Evolutionary conservation across 2,888 invertebrate species (phyloP).

Genomic region (Platerodrilus igneus): DNA sequence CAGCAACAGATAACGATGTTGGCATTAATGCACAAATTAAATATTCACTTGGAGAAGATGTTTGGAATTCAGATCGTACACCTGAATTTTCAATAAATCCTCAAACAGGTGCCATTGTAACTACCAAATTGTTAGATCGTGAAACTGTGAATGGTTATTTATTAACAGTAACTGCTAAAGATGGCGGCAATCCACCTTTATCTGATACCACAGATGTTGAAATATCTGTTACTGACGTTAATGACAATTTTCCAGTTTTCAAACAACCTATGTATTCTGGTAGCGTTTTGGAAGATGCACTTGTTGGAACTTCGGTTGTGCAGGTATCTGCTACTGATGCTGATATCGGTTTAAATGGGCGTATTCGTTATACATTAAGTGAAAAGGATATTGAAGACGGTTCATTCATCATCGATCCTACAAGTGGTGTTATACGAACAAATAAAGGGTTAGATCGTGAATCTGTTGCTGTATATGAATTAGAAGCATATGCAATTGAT

Average conservation of each 20-base stretch:
- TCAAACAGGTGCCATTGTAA: slow-evolving; percentile 89
- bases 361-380: slow-evolving; percentile 74
- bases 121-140: slow-evolving; percentile 78
- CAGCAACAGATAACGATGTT: slow-evolving; percentile 90
- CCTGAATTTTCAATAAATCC: slow-evolving; percentile 81
- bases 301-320: slow-evolving; percentile 73
- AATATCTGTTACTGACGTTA: slow-evolving; percentile 91
- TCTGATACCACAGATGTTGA: slow-evolving; percentile 95
- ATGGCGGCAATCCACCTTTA: slow-evolving; percentile 85
- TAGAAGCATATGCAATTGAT: slow-evolving; percentile 86
- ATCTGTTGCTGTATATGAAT: slow-evolving; percentile 75
- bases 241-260: slow-evolving; percentile 90
- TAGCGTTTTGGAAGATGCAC: slow-evolving; percentile 80
- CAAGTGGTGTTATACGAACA: slow-evolving; percentile 87
- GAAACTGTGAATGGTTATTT: slow-evolving; percentile 79
- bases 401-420: slow-evolving; percentile 87
- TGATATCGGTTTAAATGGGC: slow-evolving; percentile 82
- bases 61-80: slow-evolving; percentile 57
- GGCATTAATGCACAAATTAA: slow-evolving; percentile 90
- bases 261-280: slow-evolving; percentile 77
- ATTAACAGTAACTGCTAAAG: slow-evolving; percentile 86
- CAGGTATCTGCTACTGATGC: slow-evolving; percentile 78
- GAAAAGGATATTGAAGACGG: slow-evolving; percentile 75
- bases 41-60: slow-evolving; percentile 69
- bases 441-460: slow-evolving; percentile 89